Evolutionary conservation across 2,888 invertebrate genomes (phyloP), one percentile per base, ranked within the genome.

Genomic region (Caenorhabditis auriculariae): DNA sequence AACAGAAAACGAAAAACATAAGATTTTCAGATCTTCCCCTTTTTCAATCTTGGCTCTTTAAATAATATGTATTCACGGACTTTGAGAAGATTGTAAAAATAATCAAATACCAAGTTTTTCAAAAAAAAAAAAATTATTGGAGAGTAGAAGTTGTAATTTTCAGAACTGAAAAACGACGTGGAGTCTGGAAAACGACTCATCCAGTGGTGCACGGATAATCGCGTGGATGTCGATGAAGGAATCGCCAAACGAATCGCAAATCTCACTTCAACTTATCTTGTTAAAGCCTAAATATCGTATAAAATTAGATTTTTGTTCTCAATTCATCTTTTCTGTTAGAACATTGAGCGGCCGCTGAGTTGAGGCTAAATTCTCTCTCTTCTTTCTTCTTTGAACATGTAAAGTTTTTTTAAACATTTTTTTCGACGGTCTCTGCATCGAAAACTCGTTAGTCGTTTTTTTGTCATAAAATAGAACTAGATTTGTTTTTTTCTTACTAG

Each of bases 151-250:
- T n/a, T n/a, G n/a, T n/a, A n/a, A n/a, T n/a, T n/a, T n/a, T n/a
- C n/a, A n/a, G n/a, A n/a, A n/a, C n/a, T 3, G 2, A n/a, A 15
- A 7, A 26, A 39, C 12, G 38, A 49, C n/a, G n/a, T 12, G 19
- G 46, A 54, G 44, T 47, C 54, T 1, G 38, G 51, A 0, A 35
- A 44, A 6, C 54, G 62, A 17, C 50, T 62, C 15, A 9, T 38
- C 3, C 39, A 32, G 3, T 62, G 62, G 62, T 57, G 62, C 28
- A 28, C 39, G 29, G 7, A 21, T n/a, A 62, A 62, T 51, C 54
- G 62, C 26, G 12, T 62, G 4, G 57, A 62, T 37, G 41, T 62
- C 35, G 61, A 61, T 38, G 50, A 54, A 37, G 56, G 46, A 37
- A 28, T 53, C 7, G 35, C 44, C 29, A 61, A 45, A 27, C 44